phyloP scores from a whole-genome alignment of 2,113 vertebrate genomes.

The Xenopus borealis region DNA sequence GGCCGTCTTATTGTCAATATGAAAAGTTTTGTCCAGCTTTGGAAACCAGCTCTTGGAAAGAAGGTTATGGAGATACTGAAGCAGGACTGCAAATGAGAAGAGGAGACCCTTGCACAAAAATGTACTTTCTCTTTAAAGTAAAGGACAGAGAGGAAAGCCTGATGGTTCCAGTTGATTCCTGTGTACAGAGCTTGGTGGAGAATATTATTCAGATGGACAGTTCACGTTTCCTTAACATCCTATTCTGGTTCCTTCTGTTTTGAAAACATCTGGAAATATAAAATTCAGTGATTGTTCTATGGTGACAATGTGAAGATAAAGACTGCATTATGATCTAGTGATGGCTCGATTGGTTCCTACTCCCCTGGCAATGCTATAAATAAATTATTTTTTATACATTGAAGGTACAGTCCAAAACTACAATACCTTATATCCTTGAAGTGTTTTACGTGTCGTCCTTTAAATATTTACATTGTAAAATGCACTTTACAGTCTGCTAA shows the following conservation, averaged over 20 bases:
- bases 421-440: constrained; percentile 49
- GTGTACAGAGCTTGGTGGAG: too few species aligned
- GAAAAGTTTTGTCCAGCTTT: constrained; percentile 95
- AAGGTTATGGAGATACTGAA: constrained; percentile 85
- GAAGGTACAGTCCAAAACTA: constrained; percentile 34
- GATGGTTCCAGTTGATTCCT: too few species aligned
- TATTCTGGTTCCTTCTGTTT: not conserved
- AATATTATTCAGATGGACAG: not conserved
- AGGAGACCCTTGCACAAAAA: constrained; percentile 13
- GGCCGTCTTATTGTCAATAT: constrained; percentile 88
- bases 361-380: not conserved
- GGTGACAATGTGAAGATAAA: not conserved
- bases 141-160: not conserved
- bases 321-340: not conserved
- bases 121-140: not conserved
- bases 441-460: constrained; percentile 51
- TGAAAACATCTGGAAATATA: not conserved
- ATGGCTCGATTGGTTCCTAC: not conserved
- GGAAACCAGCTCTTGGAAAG: constrained; percentile 85
- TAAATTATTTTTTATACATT: constrained; percentile 5
- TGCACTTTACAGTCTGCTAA: constrained; percentile 83
- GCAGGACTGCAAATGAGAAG: constrained; percentile 79
- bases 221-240: not conserved
- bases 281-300: not conserved
- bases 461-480: constrained; percentile 66